Evolutionary conservation across 1,140 invertebrate species (phyloP).

Genomic region (Archivesica marissinica): DNA sequence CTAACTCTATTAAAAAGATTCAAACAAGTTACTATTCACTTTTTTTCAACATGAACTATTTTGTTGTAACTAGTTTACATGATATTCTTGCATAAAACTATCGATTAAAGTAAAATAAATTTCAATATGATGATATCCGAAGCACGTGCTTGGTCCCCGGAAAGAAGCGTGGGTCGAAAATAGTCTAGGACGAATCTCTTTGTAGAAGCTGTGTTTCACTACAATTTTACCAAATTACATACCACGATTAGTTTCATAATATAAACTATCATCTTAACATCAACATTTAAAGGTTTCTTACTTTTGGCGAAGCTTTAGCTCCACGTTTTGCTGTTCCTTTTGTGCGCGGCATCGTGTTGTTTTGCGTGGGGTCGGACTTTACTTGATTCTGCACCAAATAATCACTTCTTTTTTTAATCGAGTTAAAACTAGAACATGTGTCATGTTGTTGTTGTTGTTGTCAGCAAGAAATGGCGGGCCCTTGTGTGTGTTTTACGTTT

Average conservation of each 20-base stretch:
- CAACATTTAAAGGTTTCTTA: neutral
- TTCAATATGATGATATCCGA: too few relatives aligned
- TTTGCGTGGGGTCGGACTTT: neutral
- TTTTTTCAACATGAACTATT: neutral
- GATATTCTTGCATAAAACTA: neutral
- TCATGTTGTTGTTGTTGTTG: neutral
- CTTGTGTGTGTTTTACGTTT: neutral
- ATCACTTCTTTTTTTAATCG: neutral
- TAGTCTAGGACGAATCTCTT: neutral
- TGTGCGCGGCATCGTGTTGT: neutral
- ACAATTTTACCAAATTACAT: neutral
- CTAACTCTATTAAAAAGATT: neutral
- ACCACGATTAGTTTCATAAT: neutral
- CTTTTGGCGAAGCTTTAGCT: neutral
- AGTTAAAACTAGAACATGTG: neutral
- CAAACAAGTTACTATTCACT: neutral
- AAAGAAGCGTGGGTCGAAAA: neutral
- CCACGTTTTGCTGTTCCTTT: slow-evolving; percentile 5
- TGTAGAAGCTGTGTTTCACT: neutral
- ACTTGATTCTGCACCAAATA: neutral
- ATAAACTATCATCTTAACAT: neutral
- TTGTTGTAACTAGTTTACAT: neutral
- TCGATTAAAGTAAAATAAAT: too few relatives aligned
- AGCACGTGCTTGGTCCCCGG: neutral
- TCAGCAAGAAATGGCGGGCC: neutral